A percentile compares a stretch with the other conserved stretches of the same genome.
These are phyloP conservation scores for Engystomops pustulosus DNA, from an alignment of 2,113 vertebrate genomes.

Conservation along the genomic window DNA sequence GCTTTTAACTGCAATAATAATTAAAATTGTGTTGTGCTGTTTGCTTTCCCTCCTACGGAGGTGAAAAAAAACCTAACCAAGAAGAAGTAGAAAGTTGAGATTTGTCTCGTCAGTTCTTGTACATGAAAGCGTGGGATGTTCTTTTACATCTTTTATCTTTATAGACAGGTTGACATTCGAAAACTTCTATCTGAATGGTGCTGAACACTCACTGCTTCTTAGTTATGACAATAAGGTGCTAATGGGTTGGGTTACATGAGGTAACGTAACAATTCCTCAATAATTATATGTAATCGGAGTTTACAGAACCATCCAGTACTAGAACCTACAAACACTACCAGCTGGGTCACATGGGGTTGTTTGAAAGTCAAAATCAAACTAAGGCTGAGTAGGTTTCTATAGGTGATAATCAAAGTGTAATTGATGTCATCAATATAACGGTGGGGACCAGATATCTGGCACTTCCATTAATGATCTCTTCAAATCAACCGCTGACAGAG, in stretches of 20 bases:
- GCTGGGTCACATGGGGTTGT: too few species aligned
- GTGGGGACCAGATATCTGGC: too few species aligned
- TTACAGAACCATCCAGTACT: too few species aligned
- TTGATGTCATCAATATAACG: too few species aligned
- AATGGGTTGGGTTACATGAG: background rate
- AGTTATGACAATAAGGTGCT: background rate
- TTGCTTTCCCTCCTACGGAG: constrained; percentile 19
- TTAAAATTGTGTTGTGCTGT: constrained; percentile 7
- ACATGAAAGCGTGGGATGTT: constrained; percentile 37
- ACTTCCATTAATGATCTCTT: too few species aligned
- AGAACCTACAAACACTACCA: too few species aligned
- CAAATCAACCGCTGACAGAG: too few species aligned
- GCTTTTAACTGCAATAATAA: constrained; percentile 16
- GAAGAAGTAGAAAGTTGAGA: constrained; percentile 9
- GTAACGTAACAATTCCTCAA: background rate
- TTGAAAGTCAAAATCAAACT: too few species aligned
- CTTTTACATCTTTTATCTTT: background rate
- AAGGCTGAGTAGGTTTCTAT: too few species aligned
- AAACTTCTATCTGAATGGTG: background rate
- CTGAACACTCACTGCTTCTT: background rate
- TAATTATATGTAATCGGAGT: background rate
- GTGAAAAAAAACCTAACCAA: background rate
- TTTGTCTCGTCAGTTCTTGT: background rate
- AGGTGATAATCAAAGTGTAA: too few species aligned
- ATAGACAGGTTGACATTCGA: background rate